These are phyloP conservation scores for Hirtodrosophila cameraria DNA, from an alignment of 2,888 invertebrate genomes.

Conservation along the genomic window DNA sequence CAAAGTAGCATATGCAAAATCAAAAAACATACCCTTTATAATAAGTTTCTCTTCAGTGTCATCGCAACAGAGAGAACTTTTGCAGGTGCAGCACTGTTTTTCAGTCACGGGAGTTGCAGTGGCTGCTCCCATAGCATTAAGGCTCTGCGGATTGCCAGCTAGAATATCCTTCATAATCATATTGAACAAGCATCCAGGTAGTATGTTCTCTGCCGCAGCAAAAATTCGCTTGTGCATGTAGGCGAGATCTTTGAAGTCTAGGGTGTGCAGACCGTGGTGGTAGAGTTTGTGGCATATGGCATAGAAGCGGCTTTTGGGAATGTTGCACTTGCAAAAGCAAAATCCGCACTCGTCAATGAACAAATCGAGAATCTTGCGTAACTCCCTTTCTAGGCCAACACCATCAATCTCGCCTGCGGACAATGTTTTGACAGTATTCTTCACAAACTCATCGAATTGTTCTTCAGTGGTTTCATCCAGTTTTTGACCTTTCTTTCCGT, in stretches of 20 bases:
- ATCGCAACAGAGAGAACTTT: slow-evolving; percentile 68
- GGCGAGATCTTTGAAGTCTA: slow-evolving; percentile 75
- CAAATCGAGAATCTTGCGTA: slow-evolving; percentile 75
- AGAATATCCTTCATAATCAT: slow-evolving; percentile 69
- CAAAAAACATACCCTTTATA: slow-evolving; percentile 69
- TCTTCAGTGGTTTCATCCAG: slow-evolving; percentile 43
- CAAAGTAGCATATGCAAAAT: background rate
- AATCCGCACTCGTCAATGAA: slow-evolving; percentile 78
- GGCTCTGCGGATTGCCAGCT: slow-evolving; percentile 15
- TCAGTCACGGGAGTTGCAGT: background rate
- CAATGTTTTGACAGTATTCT: slow-evolving; percentile 59
- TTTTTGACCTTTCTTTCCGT: slow-evolving; percentile 11
- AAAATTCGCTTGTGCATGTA: slow-evolving; percentile 81
- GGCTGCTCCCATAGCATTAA: background rate
- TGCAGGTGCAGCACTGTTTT: slow-evolving; percentile 78
- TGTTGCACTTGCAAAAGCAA: slow-evolving; percentile 74
- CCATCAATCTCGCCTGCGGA: slow-evolving; percentile 67
- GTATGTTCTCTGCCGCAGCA: slow-evolving; percentile 73
- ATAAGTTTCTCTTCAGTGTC: slow-evolving; percentile 79
- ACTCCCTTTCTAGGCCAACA: slow-evolving; percentile 69
- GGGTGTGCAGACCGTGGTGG: slow-evolving; percentile 75
- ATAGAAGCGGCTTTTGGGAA: slow-evolving; percentile 76
- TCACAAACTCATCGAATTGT: slow-evolving; percentile 67
- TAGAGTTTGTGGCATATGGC: slow-evolving; percentile 78
- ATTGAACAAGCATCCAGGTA: slow-evolving; percentile 75